phyloP scores from a whole-genome alignment of 37 sponge, comb jelly and placozoan species.

The Halichondria panicea region DNA sequence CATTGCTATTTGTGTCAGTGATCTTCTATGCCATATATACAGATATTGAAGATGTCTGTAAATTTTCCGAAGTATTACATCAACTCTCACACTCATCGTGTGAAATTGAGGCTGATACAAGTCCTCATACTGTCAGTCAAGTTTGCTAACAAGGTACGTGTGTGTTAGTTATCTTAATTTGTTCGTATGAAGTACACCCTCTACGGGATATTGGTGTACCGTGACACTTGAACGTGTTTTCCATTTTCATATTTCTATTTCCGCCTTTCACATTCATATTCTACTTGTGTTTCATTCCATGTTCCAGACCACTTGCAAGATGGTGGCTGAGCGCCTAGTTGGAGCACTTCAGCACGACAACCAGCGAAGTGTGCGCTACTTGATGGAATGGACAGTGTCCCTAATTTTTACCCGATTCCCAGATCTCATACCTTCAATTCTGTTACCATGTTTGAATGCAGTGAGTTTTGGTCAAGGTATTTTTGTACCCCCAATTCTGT shows the following conservation, averaged over 20 bases:
- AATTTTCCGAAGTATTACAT: slow-evolving; percentile 55
- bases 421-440: slow-evolving; percentile 11
- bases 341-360: slow-evolving; percentile 59
- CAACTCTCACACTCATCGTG: slow-evolving; percentile 64
- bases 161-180: no score
- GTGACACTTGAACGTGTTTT: no score
- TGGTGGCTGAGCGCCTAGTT: slow-evolving; percentile 22
- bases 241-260: no score
- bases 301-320: slow-evolving; percentile 13
- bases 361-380: slow-evolving; percentile 75
- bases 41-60: slow-evolving; percentile 19
- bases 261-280: no score
- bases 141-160: slow-evolving; percentile 22
- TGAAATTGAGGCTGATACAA: slow-evolving; percentile 65
- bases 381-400: slow-evolving; percentile 68
- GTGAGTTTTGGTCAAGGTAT: neutral
- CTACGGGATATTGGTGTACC: no score
- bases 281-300: neutral
- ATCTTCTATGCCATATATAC: no score
- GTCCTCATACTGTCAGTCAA: slow-evolving; percentile 34
- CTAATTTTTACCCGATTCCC: slow-evolving; percentile 33
- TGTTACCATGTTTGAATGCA: neutral
- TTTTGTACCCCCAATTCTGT: no score
- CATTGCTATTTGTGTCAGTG: neutral
- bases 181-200: no score